phyloP scores from a whole-genome alignment of 1,140 invertebrate species.

The Carposina sasakii region DNA sequence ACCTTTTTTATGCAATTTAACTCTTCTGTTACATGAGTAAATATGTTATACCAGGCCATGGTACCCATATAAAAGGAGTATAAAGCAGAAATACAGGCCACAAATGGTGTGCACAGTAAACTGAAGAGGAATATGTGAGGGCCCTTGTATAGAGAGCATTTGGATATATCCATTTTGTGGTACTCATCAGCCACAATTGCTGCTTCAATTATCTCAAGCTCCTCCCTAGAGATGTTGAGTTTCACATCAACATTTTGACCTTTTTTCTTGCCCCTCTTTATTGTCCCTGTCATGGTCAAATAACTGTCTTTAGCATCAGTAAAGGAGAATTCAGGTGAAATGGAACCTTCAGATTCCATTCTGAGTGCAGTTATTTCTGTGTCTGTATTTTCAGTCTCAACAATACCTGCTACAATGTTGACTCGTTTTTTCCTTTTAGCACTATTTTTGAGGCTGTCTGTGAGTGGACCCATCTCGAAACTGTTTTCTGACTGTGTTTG shows the following conservation, averaged over 20 bases:
- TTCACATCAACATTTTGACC: slow-evolving; percentile 82
- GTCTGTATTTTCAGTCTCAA: slow-evolving; percentile 69
- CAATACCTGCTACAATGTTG: slow-evolving; percentile 75
- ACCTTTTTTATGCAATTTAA: slow-evolving; percentile 75
- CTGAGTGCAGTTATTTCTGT: slow-evolving; percentile 66
- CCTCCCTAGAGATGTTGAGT: slow-evolving; percentile 80
- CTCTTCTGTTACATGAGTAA: slow-evolving; percentile 81
- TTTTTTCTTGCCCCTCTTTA: slow-evolving; percentile 81
- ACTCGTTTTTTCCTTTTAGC: slow-evolving; percentile 75
- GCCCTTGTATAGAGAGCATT: slow-evolving; percentile 76
- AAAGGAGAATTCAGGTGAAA: slow-evolving; percentile 59
- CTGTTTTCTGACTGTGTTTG: slow-evolving; percentile 71
- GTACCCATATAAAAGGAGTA: slow-evolving; percentile 85
- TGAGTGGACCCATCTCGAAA: slow-evolving; percentile 65
- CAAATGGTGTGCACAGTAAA: slow-evolving; percentile 78
- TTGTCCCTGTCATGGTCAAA: slow-evolving; percentile 81
- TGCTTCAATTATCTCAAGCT: slow-evolving; percentile 79
- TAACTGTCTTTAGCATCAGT: slow-evolving; percentile 69
- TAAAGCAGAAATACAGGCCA: slow-evolving; percentile 75
- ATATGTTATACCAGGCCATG: slow-evolving; percentile 85
- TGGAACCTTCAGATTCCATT: slow-evolving; percentile 65
- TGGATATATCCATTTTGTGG: slow-evolving; percentile 73
- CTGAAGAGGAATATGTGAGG: slow-evolving; percentile 80
- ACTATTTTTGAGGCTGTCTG: slow-evolving; percentile 70
- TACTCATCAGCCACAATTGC: slow-evolving; percentile 75